Percentiles rank a stretch among this genome's conserved stretches.
These are phyloP conservation scores for Brienomyrus brachyistius DNA, from an alignment of 2,113 vertebrate species.

Conservation along the genomic window DNA sequence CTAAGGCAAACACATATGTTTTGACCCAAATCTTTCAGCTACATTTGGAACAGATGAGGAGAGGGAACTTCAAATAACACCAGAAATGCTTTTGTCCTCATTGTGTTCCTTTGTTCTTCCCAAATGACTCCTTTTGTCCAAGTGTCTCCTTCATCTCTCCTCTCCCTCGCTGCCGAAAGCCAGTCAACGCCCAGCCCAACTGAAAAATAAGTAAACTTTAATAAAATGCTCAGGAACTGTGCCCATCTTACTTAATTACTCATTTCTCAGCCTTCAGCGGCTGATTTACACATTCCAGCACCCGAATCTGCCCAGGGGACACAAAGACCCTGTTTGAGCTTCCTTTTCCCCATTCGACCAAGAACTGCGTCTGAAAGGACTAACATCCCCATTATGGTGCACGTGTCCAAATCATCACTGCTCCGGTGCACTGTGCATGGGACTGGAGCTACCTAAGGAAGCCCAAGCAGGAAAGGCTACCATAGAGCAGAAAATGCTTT, in stretches of 20 bases:
- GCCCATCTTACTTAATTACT: neutral
- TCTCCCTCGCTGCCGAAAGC: neutral
- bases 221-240: neutral
- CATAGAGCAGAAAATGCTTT: neutral
- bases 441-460: neutral
- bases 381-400: conserved; percentile 20
- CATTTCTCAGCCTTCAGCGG: conserved; percentile 7
- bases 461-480: neutral
- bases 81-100: neutral
- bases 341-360: neutral
- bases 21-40: neutral
- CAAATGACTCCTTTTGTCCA: neutral
- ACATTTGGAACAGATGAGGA: neutral
- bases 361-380: conserved; percentile 12
- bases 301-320: neutral
- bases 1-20: neutral
- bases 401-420: neutral
- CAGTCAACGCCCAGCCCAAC: neutral
- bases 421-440: neutral
- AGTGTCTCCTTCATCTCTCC: neutral
- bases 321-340: neutral
- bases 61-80: neutral
- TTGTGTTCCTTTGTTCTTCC: neutral
- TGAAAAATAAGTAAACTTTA: neutral
- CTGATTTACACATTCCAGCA: conserved; percentile 3